Percentiles rank a stretch among this genome's conserved stretches.
Evolutionary conservation across 2,797 vertebrate genomes (phyloP).

Genomic region (Borostomias antarcticus): DNA sequence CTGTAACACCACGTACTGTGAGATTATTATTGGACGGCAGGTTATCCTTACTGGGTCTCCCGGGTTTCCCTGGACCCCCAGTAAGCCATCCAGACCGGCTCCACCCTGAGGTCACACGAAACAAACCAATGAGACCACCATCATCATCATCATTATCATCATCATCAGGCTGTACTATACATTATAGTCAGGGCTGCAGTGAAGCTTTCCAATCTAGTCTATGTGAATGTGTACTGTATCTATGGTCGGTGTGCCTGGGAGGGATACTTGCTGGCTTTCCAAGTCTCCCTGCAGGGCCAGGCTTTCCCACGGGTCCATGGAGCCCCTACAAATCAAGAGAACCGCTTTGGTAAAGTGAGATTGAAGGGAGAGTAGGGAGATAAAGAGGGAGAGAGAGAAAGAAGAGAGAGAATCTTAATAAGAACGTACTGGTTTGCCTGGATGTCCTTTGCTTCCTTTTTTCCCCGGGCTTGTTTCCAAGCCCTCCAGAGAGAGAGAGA

Average conservation of each 20-base stretch:
- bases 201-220: not conserved
- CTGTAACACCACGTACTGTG: not conserved
- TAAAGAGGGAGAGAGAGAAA: too few relatives aligned
- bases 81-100: constrained; percentile 73
- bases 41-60: constrained; percentile 72
- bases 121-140: not conserved
- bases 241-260: constrained; percentile 4
- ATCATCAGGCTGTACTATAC: not conserved
- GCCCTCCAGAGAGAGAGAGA: constrained; percentile 63
- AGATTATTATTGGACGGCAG: not conserved
- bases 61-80: constrained; percentile 78
- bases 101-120: constrained; percentile 60
- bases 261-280: constrained; percentile 73
- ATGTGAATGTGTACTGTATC: not conserved
- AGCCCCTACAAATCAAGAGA: constrained; percentile 60
- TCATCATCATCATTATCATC: too few relatives aligned
- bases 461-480: constrained; percentile 47
- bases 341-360: constrained; percentile 12
- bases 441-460: constrained; percentile 64
- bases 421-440: constrained; percentile 68
- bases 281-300: constrained; percentile 61
- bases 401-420: too few relatives aligned
- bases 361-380: too few relatives aligned
- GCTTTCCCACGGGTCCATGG: constrained; percentile 56
- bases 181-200: not conserved